Evolutionary conservation across 2,888 invertebrate genomes (phyloP).

Genomic region (Meloe dianella): DNA sequence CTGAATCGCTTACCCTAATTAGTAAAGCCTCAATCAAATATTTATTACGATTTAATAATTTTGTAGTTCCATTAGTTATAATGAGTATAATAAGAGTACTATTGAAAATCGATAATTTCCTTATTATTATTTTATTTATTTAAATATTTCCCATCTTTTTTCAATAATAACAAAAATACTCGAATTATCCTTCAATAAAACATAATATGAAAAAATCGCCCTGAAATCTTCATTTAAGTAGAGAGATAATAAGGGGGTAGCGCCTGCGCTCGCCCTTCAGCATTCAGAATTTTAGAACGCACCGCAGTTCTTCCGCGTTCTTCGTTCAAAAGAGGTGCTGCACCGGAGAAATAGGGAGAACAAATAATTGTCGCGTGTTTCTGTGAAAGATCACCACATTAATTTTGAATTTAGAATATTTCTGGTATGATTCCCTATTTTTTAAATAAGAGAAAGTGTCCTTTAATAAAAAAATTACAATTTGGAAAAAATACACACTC

Average conservation of each 20-base stretch:
- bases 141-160: not conserved
- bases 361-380: slow-evolving; percentile 24
- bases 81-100: too few species aligned
- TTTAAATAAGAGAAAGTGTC: too few species aligned
- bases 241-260: slow-evolving; percentile 44
- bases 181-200: slow-evolving; percentile 5
- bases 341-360: slow-evolving; percentile 7
- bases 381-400: not conserved
- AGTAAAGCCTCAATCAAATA: not conserved
- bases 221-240: slow-evolving; percentile 40
- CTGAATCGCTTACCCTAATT: too few species aligned
- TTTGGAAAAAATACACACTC: too few species aligned
- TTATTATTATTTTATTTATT: not conserved
- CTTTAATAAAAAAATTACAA: too few species aligned
- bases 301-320: slow-evolving; percentile 52
- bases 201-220: slow-evolving; percentile 33
- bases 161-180: slow-evolving; percentile 4
- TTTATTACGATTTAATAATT: not conserved
- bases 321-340: slow-evolving; percentile 39
- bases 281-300: slow-evolving; percentile 37
- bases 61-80: too few species aligned
- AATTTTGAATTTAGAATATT: not conserved
- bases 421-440: not conserved
- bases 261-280: slow-evolving; percentile 42
- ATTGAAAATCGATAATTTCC: too few species aligned